Evolutionary conservation across 2,888 invertebrate species (phyloP).

Genomic region (Mimachlamys varia): DNA sequence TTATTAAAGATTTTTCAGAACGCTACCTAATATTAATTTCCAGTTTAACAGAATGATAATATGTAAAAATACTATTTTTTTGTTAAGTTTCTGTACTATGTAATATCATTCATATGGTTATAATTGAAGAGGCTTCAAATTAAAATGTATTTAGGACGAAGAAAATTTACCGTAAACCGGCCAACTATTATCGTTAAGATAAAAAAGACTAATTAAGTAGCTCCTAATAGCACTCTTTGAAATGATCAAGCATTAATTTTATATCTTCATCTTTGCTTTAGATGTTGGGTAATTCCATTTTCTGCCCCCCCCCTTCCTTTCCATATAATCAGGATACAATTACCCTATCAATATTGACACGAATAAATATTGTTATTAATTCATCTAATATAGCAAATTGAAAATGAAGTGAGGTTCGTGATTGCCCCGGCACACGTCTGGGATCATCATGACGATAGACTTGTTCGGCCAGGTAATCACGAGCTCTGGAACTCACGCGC

Average conservation of each 20-base stretch:
- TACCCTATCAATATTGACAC: not conserved
- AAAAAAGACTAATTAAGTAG: no score
- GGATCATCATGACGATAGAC: not conserved
- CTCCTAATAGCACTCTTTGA: not conserved
- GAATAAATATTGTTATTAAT: constrained; percentile 18
- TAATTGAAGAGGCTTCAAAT: no score
- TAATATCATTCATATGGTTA: no score
- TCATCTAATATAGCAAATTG: constrained; percentile 31
- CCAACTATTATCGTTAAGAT: no score
- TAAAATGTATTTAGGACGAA: no score
- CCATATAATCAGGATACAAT: not conserved
- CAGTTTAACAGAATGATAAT: no score
- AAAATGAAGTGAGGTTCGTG: not conserved
- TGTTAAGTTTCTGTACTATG: no score
- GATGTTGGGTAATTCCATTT: not conserved
- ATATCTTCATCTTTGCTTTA: not conserved
- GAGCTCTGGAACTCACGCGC: not conserved
- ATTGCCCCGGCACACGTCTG: not conserved
- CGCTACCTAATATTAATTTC: no score
- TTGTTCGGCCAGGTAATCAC: not conserved
- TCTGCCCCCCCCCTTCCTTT: not conserved
- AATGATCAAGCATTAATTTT: not conserved
- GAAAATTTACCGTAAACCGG: no score
- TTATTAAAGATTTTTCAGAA: no score
- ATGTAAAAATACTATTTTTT: no score